phyloP scores from a whole-genome alignment of 2,888 invertebrate species.

The Melipona beecheii region DNA sequence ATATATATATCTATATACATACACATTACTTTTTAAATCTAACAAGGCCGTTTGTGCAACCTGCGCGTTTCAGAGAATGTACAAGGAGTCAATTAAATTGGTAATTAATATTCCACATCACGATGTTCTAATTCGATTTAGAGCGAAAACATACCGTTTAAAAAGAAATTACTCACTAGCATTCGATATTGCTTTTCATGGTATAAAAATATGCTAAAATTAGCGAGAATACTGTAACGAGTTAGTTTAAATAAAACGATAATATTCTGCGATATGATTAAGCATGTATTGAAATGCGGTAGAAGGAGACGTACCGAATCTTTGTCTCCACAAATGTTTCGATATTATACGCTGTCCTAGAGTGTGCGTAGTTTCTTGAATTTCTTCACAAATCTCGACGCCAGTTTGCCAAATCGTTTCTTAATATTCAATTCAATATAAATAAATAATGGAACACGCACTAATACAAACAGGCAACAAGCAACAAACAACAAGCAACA shows the following conservation, averaged over 20 bases:
- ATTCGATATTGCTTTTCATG: slow-evolving; percentile 44
- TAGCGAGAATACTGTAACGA: slow-evolving; percentile 15
- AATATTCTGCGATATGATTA: slow-evolving; percentile 83
- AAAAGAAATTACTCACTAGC: slow-evolving; percentile 23
- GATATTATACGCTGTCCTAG: slow-evolving; percentile 81
- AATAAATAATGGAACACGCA: not conserved
- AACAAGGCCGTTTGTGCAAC: slow-evolving; percentile 64
- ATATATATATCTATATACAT: slow-evolving; percentile 43
- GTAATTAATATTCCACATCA: slow-evolving; percentile 15
- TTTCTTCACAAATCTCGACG: slow-evolving; percentile 86
- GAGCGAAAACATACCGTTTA: slow-evolving; percentile 9
- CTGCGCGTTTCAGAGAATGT: slow-evolving; percentile 38
- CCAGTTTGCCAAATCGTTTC: slow-evolving; percentile 89
- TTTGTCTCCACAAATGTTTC: slow-evolving; percentile 84
- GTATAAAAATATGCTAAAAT: slow-evolving; percentile 31
- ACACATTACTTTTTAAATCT: slow-evolving; percentile 29
- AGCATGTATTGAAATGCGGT: slow-evolving; percentile 82
- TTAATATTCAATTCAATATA: slow-evolving; percentile 78
- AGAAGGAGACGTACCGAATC: slow-evolving; percentile 82
- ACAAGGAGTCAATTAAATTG: slow-evolving; percentile 10
- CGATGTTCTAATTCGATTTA: slow-evolving; percentile 10
- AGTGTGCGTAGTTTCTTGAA: slow-evolving; percentile 83
- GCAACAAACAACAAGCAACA: not conserved
- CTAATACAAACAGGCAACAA: not conserved
- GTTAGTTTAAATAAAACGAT: slow-evolving; percentile 74